Base-by-base conservation (phyloP, 2,888 invertebrate species). In the Drosophila melanosoma region DNA sequence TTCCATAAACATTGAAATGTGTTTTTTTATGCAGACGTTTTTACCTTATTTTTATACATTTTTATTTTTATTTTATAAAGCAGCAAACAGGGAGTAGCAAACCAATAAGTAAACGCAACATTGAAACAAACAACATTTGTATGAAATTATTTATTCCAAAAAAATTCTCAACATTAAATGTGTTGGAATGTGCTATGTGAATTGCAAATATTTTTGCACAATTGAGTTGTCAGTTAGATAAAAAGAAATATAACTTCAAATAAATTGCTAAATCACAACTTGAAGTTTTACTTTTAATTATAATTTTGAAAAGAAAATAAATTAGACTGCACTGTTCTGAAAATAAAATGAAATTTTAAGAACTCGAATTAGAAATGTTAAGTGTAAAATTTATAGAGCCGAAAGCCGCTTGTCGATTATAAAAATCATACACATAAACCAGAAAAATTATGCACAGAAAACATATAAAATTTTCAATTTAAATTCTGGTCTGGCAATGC, bases 1-100 rank as follows among this genome's bases (percentile, higher is more conserved):
- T 62, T 56, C 59, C 74, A 71, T 74, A 81, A 83, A 76, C 58
- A 71, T 40, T 67, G 57, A 75, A 72, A 79, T 65, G 38, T 64
- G 61, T 65, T 48, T 45, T 48, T 45, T 63, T 56, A 29, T 58
- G 45, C 12, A 26, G 32, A 42, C 10, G 35, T 12, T 33, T 33
- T 51, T 12, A 6, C 11, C 15, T 17, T 35, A 20, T 15, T 7
- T 15, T 7, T 45, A 17, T 38, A 38, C 11, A 15, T 42, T 49
- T 7, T 17, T n/a, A 17, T 48, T 48, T 32, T 33, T 49, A 11
- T 70, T 49, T 35, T 53, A 71, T 64, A 61, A 71, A 76, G 45
- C 58, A 71, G 60, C 65, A 62, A 35, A 59, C 15, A n/a, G 76
- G 62, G 76, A 79, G n/a, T 33, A 10, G 52, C 5, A 59, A 17